These are phyloP conservation scores for Acrobasis repandana DNA, from an alignment of 2,888 invertebrate species.

Conservation along the genomic window DNA sequence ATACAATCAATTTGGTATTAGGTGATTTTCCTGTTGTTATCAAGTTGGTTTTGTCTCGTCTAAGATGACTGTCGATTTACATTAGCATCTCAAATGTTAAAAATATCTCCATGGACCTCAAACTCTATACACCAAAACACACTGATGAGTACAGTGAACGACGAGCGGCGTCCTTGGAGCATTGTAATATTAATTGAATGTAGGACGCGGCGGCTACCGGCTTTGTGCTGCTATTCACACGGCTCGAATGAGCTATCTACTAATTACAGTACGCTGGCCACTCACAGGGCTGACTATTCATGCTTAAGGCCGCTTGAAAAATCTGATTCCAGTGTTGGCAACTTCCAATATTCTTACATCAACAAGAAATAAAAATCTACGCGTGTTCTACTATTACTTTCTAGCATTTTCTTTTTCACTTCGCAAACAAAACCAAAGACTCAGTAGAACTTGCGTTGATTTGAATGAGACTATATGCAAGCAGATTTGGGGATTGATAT, in stretches of 20 bases:
- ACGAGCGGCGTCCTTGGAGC: slow-evolving; percentile 42
- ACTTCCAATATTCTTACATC: too few species aligned
- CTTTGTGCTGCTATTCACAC: slow-evolving; percentile 68
- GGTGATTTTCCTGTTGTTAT: slow-evolving; percentile 5
- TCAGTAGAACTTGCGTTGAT: too few species aligned
- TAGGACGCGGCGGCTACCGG: slow-evolving; percentile 60
- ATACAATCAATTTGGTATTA: slow-evolving; percentile 23
- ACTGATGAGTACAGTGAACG: slow-evolving; percentile 40
- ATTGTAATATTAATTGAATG: slow-evolving; percentile 72
- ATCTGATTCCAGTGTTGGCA: too few species aligned
- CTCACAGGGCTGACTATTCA: slow-evolving; percentile 49
- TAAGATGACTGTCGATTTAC: not conserved
- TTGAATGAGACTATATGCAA: too few species aligned
- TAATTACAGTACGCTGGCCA: slow-evolving; percentile 60
- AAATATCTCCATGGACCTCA: slow-evolving; percentile 18
- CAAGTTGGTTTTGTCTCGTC: not conserved
- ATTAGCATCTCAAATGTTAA: not conserved
- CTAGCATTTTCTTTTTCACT: too few species aligned
- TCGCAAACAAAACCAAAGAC: too few species aligned
- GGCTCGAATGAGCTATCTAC: slow-evolving; percentile 67
- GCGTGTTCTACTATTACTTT: too few species aligned
- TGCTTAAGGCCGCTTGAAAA: too few species aligned
- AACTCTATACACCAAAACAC: slow-evolving; percentile 3
- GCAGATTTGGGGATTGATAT: too few species aligned
- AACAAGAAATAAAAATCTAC: too few species aligned